phyloP scores from a whole-genome alignment of 53 echinoderm and acorn worm species.

The Pentamera pediparva region DNA sequence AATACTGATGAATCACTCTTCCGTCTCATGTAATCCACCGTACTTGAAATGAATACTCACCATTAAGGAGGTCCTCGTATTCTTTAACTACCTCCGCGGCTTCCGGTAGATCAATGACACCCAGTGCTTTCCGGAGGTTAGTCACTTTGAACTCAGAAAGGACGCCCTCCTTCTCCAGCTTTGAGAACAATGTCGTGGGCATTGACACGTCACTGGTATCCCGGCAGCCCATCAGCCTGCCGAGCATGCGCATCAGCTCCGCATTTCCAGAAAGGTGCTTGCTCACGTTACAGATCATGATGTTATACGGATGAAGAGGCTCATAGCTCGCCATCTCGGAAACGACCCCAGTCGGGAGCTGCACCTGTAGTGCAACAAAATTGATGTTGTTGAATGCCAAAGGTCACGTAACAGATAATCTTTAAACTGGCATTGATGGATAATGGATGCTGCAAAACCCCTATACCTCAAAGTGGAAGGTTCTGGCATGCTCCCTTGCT shows the following conservation, averaged over 20 bases:
- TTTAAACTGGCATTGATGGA: too few relatives aligned
- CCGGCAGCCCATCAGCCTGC: background rate
- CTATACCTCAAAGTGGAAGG: too few relatives aligned
- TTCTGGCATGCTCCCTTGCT: too few relatives aligned
- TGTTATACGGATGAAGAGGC: constrained; percentile 7
- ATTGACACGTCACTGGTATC: background rate
- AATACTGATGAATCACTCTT: too few relatives aligned
- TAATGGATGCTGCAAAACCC: too few relatives aligned
- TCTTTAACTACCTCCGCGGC: background rate
- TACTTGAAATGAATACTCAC: background rate
- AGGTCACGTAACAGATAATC: too few relatives aligned
- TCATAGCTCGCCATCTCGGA: background rate
- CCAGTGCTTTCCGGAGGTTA: background rate
- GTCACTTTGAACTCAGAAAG: background rate
- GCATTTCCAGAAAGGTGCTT: background rate
- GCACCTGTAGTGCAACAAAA: too few relatives aligned
- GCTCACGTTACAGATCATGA: background rate
- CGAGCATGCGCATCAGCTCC: background rate
- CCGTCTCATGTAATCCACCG: too few relatives aligned
- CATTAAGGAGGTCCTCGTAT: background rate
- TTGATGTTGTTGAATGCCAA: too few relatives aligned
- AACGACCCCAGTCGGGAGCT: too few relatives aligned
- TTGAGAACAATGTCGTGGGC: background rate
- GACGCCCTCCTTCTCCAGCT: background rate
- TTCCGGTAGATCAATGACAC: background rate